Conservation (phyloP, 2,888 invertebrate genomes). For the Athetis lepigone region DNA sequence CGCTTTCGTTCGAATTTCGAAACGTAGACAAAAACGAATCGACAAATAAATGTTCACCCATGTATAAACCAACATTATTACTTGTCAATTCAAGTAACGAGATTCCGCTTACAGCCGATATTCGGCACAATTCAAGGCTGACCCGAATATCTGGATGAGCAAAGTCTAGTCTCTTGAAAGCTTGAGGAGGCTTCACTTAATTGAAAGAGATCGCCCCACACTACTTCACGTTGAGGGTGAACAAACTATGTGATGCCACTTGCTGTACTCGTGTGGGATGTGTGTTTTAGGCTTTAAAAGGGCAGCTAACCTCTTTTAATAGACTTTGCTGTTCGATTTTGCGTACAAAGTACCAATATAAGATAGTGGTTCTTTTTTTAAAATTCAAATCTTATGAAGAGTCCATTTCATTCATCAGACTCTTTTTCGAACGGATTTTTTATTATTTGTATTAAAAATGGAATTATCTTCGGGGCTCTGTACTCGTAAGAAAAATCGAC, state of each 20-base stretch:
- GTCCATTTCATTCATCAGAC: no score
- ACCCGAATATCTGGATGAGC: slow-evolving; percentile 71
- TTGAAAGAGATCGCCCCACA: slow-evolving; percentile 86
- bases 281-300: slow-evolving; percentile 48
- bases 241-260: slow-evolving; percentile 74
- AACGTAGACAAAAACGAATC: slow-evolving; percentile 59
- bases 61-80: slow-evolving; percentile 64
- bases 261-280: slow-evolving; percentile 50
- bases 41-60: slow-evolving; percentile 53
- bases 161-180: slow-evolving; percentile 66
- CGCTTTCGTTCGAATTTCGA: slow-evolving; percentile 37
- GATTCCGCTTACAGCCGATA: slow-evolving; percentile 63
- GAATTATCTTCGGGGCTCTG: no score
- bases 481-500: not conserved
- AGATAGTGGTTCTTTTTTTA: no score
- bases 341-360: no score
- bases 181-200: slow-evolving; percentile 81
- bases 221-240: slow-evolving; percentile 74
- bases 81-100: slow-evolving; percentile 66
- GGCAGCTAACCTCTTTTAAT: slow-evolving; percentile 14
- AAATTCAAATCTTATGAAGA: no score
- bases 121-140: slow-evolving; percentile 70
- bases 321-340: slow-evolving; percentile 10
- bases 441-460: not conserved
- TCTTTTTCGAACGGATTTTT: no score